Conservation (phyloP, 2,888 invertebrate genomes). For the Brassicogethes aeneus region DNA sequence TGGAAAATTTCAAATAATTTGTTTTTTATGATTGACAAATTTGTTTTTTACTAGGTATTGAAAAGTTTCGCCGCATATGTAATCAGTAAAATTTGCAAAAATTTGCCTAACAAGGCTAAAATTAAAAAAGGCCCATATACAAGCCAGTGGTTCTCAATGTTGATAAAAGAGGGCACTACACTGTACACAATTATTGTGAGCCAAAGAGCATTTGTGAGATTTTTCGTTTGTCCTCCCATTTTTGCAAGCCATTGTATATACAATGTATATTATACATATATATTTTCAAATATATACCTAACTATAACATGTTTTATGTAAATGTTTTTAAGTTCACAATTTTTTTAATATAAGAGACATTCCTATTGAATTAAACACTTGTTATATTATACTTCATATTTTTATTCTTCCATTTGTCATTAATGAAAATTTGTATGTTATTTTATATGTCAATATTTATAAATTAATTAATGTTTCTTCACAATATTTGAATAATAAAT, state of each 20-base stretch:
- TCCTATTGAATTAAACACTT: background rate
- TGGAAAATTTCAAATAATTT: too few relatives aligned
- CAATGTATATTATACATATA: too few relatives aligned
- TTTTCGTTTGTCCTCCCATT: too few relatives aligned
- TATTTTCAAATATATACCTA: background rate
- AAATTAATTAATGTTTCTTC: slow-evolving; percentile 26
- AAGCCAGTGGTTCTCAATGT: too few relatives aligned
- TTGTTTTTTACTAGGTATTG: too few relatives aligned
- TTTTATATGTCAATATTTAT: slow-evolving; percentile 32
- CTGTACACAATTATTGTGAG: too few relatives aligned
- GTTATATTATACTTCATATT: background rate
- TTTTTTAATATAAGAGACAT: background rate
- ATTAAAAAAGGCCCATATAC: too few relatives aligned
- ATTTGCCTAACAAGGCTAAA: too few relatives aligned
- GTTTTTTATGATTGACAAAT: too few relatives aligned
- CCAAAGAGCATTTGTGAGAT: background rate
- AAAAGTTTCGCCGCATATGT: too few relatives aligned
- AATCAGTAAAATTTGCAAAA: too few relatives aligned
- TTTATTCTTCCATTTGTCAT: slow-evolving; percentile 25
- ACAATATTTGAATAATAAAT: slow-evolving; percentile 25
- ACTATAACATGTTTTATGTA: background rate
- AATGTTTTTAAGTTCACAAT: background rate
- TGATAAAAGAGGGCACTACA: too few relatives aligned
- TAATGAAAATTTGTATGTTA: slow-evolving; percentile 27
- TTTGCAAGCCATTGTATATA: slow-evolving; percentile 4